Evolutionary conservation across 2,113 vertebrate species (phyloP), one percentile per base, ranked within the genome.

Genomic region (Numida meleagris): DNA sequence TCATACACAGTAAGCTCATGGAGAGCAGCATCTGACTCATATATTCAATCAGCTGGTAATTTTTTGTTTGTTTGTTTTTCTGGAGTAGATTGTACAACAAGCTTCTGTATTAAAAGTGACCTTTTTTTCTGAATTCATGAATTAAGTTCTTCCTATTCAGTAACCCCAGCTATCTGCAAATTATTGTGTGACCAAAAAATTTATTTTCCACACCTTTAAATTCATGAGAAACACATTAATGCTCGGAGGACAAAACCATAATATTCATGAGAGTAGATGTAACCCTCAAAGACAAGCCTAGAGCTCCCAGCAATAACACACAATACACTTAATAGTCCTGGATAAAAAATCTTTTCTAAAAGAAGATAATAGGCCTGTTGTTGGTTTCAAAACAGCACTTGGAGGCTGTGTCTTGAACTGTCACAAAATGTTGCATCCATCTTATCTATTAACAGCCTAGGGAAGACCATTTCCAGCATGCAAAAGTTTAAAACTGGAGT

Each of bases 401-500:
- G 58, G 84, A 94, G 71, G 68, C 78, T 2, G 53, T 95, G 72
- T 93, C 95, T 97, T 93, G 84, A 97, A 96, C 88, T 95, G 88
- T 93, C 95, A 95, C 81, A 84, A 81, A 94, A 90, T 89, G 61
- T 82, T 93, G 70, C 65, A 95, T 97, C 88, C 62, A 86, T 97
- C 95, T 96, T 97, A 97, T 97, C 96, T 97, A 82, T 95, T 96
- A 97, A 95, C 72, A 95, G 94, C 67, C 71, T 50, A 82, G 58
- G 74, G 82, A 96, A 97, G 94, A 82, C 70, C 42, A 34, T 97
- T 97, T 97, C 79, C 90, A 93, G 95, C 97, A 98, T 95, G 91
- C 90, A 96, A 70, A 98, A 97, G 65, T 96, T 96, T 90, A 92
- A 96, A 95, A 90, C 93, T 91, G 89, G 88, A 97, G 97, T 97